These are phyloP conservation scores for Lamellibrachia satsuma DNA, from an alignment of 2,888 invertebrate species.

Conservation along the genomic window DNA sequence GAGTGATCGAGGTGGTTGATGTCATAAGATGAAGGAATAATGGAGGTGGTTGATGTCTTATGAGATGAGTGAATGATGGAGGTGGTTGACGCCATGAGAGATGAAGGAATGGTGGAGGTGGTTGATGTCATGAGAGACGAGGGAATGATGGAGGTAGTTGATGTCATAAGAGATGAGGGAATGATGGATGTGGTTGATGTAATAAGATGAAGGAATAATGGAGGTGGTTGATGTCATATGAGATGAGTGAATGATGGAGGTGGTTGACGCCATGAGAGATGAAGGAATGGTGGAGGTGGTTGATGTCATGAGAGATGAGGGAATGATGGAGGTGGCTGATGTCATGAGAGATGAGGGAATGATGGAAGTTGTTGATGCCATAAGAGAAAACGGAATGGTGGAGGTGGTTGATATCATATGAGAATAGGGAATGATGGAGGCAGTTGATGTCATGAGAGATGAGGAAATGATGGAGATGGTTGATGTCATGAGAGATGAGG, in stretches of 20 bases:
- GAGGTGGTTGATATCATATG: background rate
- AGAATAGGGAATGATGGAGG: background rate
- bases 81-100: background rate
- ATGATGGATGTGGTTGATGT: background rate
- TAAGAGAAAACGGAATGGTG: background rate
- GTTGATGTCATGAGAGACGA: background rate
- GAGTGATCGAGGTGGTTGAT: background rate
- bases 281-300: background rate
- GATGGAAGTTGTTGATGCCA: no score
- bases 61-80: background rate
- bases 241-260: background rate
- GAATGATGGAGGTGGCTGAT: background rate
- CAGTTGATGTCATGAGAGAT: background rate
- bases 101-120: background rate
- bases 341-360: background rate
- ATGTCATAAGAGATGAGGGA: background rate
- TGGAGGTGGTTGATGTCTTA: background rate
- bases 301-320: background rate
- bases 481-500: background rate
- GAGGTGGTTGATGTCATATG: background rate
- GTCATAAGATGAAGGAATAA: background rate
- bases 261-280: background rate
- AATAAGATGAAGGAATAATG: background rate
- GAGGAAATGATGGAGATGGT: background rate
- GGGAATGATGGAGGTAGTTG: background rate